These are phyloP conservation scores for Gymnobelideus leadbeateri DNA, from an alignment of 2,113 vertebrate genomes.

Conservation along the genomic window DNA sequence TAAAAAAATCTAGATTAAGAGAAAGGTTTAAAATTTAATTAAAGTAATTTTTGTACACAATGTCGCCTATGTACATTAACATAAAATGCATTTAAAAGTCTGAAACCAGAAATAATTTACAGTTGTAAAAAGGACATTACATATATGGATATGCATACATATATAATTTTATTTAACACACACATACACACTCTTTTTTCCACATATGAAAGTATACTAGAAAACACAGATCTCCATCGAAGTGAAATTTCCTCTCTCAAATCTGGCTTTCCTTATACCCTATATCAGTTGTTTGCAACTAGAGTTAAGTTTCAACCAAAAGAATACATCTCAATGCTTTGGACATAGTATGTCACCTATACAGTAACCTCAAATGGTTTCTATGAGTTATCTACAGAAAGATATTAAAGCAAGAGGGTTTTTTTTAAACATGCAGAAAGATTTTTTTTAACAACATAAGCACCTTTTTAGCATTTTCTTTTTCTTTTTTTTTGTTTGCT, in stretches of 20 bases:
- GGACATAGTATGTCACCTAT: not conserved
- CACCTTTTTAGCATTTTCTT: not conserved
- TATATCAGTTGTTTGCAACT: not conserved
- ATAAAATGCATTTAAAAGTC: not conserved
- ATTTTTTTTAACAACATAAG: too few species aligned
- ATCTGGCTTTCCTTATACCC: not conserved
- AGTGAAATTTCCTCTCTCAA: conserved; percentile 6
- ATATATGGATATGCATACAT: too few species aligned
- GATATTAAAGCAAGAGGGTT: too few species aligned
- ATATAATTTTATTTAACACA: too few species aligned
- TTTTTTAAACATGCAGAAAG: too few species aligned
- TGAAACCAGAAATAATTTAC: not conserved
- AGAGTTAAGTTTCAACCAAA: conserved; percentile 19
- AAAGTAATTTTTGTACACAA: not conserved
- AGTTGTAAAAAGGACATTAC: not conserved
- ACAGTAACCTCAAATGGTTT: not conserved
- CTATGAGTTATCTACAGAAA: too few species aligned
- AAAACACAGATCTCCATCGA: conserved; percentile 25
- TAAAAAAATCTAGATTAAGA: not conserved
- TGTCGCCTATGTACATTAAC: not conserved
- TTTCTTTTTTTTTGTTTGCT: too few species aligned
- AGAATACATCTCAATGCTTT: not conserved
- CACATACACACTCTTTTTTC: not conserved
- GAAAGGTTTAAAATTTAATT: conserved; percentile 15
- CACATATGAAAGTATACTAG: conserved; percentile 25